Conservation (phyloP, 2,113 vertebrate species). For the Sisor rabdophorus region DNA sequence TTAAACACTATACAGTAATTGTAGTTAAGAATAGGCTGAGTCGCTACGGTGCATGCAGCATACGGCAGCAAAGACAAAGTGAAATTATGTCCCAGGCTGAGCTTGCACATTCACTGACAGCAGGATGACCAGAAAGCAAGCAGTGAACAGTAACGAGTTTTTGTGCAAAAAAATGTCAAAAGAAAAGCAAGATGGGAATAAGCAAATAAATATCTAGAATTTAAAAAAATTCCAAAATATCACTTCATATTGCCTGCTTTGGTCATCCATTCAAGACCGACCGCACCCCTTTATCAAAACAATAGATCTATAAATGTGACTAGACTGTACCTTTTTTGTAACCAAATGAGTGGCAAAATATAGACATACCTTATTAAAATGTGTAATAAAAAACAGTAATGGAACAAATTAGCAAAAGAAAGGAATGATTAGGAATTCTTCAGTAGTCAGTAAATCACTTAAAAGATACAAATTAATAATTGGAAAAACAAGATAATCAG, state of each 20-base stretch:
- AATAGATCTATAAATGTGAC: background rate
- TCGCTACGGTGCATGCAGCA: background rate
- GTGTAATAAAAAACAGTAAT: background rate
- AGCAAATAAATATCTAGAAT: background rate
- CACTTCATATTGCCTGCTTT: too few species aligned
- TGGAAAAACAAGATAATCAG: slow-evolving; percentile 3
- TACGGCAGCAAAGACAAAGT: background rate
- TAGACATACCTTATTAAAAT: background rate
- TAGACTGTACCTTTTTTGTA: background rate
- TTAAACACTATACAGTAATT: slow-evolving; percentile 23
- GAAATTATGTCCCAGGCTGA: background rate
- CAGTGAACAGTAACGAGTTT: background rate
- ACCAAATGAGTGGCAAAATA: background rate
- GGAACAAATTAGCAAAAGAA: background rate
- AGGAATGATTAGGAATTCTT: background rate
- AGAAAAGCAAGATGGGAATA: background rate
- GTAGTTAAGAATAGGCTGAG: background rate
- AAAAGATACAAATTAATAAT: slow-evolving; percentile 23
- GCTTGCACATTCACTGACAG: background rate
- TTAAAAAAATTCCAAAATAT: too few species aligned
- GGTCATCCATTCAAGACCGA: background rate
- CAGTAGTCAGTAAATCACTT: slow-evolving; percentile 3
- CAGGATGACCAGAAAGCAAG: background rate
- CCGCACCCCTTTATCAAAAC: background rate
- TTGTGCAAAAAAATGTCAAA: background rate